phyloP scores from a whole-genome alignment of 2,797 vertebrate species.

The Sebastes ruberrimus region DNA sequence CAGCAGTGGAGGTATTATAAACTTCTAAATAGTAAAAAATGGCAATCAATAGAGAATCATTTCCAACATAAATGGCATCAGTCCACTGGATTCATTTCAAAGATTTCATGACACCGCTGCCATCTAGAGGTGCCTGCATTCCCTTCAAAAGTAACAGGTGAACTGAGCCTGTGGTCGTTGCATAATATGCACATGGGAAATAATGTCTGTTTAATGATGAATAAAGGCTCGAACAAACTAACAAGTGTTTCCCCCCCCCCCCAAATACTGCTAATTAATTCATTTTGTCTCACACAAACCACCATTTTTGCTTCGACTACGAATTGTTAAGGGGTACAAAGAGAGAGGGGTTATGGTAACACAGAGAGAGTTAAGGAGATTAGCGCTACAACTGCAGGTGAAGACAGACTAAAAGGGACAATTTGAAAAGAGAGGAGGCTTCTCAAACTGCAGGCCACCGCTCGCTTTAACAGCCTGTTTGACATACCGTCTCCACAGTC shows the following conservation, averaged over 20 bases:
- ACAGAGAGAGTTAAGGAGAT: neutral
- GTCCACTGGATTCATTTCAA: neutral
- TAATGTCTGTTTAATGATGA: neutral
- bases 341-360: neutral
- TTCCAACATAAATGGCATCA: neutral
- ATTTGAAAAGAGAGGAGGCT: neutral
- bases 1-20: neutral
- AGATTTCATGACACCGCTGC: constrained; percentile 52
- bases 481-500: neutral
- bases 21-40: neutral
- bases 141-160: neutral
- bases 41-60: neutral
- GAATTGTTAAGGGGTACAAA: neutral
- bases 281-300: neutral
- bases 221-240: neutral
- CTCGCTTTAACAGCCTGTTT: neutral
- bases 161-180: neutral
- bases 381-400: neutral
- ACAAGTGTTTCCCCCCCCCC: neutral
- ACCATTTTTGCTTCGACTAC: neutral
- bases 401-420: neutral
- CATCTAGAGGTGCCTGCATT: constrained; percentile 51
- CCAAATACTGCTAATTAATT: neutral
- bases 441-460: neutral
- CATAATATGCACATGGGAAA: neutral